Conservation (phyloP, 64 coral and sea anemone genomes). For the Astreopora myriophthalma region DNA sequence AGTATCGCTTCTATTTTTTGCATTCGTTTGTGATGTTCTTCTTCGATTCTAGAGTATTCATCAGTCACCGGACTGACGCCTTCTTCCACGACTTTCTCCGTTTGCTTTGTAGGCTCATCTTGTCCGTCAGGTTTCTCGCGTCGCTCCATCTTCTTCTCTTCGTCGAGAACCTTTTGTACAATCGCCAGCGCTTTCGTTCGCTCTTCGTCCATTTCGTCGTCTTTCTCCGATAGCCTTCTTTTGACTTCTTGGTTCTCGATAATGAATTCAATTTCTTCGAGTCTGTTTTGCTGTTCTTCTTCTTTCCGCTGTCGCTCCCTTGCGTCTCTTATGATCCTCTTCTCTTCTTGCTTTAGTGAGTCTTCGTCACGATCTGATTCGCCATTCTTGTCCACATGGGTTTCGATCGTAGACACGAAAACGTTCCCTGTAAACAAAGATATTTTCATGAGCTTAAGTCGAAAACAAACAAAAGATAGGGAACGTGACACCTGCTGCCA, state of each 20-base stretch:
- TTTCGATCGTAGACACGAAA: neutral
- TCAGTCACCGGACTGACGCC: neutral
- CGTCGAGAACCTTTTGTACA: neutral
- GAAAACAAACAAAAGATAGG: neutral
- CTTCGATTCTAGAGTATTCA: slow-evolving; percentile 25
- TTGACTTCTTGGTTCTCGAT: slow-evolving; percentile 27
- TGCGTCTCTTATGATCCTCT: neutral
- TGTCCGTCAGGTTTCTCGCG: slow-evolving; percentile 39
- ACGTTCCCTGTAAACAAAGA: slow-evolving; percentile 57
- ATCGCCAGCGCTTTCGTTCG: neutral
- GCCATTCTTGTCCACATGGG: neutral
- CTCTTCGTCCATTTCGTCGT: slow-evolving; percentile 11
- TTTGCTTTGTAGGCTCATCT: neutral
- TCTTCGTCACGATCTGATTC: neutral
- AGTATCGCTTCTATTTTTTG: neutral
- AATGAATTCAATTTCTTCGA: slow-evolving; percentile 26
- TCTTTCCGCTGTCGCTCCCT: slow-evolving; percentile 20
- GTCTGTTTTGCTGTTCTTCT: slow-evolving; percentile 24
- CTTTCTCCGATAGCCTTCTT: neutral
- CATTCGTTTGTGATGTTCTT: slow-evolving; percentile 29
- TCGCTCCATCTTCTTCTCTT: neutral
- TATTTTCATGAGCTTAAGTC: slow-evolving; percentile 22
- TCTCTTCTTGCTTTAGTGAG: slow-evolving; percentile 21
- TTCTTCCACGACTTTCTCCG: neutral
- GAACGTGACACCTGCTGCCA: slow-evolving; percentile 15